phyloP scores from a whole-genome alignment of 2,113 vertebrate genomes.

The Lampris megalopsis region DNA sequence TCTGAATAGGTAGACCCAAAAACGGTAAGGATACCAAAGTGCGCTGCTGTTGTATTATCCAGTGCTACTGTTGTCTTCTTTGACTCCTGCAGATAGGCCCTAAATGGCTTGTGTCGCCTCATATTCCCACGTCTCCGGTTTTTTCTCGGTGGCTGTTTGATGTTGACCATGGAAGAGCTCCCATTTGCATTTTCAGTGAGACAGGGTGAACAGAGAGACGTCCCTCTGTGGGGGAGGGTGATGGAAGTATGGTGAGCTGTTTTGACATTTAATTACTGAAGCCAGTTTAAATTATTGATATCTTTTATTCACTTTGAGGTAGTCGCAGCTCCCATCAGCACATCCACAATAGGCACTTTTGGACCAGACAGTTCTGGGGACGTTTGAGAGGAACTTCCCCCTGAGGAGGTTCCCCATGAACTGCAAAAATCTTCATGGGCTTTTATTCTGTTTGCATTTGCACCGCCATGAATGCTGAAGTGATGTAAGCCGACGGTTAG shows the following conservation, averaged over 20 bases:
- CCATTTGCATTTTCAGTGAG: slow-evolving; percentile 38
- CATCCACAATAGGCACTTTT: too few relatives aligned
- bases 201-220: slow-evolving; percentile 22
- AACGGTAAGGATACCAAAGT: background rate
- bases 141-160: slow-evolving; percentile 63
- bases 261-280: background rate
- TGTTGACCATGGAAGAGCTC: slow-evolving; percentile 46
- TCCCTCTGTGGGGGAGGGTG: background rate
- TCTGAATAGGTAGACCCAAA: background rate
- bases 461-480: too few relatives aligned
- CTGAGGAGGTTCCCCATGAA: too few relatives aligned
- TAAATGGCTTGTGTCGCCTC: slow-evolving; percentile 44
- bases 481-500: too few relatives aligned
- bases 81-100: slow-evolving; percentile 14
- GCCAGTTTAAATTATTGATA: too few relatives aligned
- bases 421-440: too few relatives aligned
- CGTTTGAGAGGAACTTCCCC: too few relatives aligned
- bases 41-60: background rate
- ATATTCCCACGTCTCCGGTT: slow-evolving; percentile 53
- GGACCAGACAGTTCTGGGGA: too few relatives aligned
- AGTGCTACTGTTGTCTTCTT: slow-evolving; percentile 18
- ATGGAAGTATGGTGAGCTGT: background rate
- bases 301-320: too few relatives aligned
- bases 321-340: too few relatives aligned
- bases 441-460: too few relatives aligned